Evolutionary conservation across 2,888 invertebrate species (phyloP), one percentile per base, ranked within the genome.

Genomic region (Andrena fulva): DNA sequence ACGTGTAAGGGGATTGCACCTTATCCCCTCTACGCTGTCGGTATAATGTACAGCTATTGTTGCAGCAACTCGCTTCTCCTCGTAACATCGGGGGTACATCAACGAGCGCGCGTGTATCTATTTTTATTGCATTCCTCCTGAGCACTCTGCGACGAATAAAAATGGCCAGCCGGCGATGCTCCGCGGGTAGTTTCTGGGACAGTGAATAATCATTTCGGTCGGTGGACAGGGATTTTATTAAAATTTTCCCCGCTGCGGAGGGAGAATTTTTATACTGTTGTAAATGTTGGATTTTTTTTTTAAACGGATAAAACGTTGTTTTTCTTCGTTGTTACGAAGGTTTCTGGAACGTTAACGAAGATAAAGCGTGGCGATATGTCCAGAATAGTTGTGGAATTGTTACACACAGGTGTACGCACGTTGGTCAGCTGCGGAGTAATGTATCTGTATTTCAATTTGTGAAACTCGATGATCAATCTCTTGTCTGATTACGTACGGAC

Each of bases 31-130:
- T 68, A 54, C 59, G 68, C 66, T 73, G 86, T 82, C 73, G 60
- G 82, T 74, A 79, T 86, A 89, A 89, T 82, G 82, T 80, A 84
- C 79, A 84, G 82, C 89, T 83, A 89, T 88, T 88, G 89, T 88
- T 86, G 72, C 81, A 62, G 78, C 69, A 42, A 72, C 83, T 85
- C 77, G 86, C 85, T 86, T 89, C 85, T 89, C 85, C 89, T 85
- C 84, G 69, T 87, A 84, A 87, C 88, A 70, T 81, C 71, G 77
- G 82, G 82, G 56, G 78, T 60, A 68, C 77, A 85, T 76, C 85
- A 85, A 77, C 77, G 67, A 82, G 82, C 77, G 85, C 82, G 79
- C 66, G 76, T 76, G 69, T 78, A 77, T 59, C 66, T 82, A 78
- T 85, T 82, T 88, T 85, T 85, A 75, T 71, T 24, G 68, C 84